Evolutionary conservation across 2,888 invertebrate species (phyloP), one percentile per base, ranked within the genome.

Genomic region (Chaetogeoica ovagalla): DNA sequence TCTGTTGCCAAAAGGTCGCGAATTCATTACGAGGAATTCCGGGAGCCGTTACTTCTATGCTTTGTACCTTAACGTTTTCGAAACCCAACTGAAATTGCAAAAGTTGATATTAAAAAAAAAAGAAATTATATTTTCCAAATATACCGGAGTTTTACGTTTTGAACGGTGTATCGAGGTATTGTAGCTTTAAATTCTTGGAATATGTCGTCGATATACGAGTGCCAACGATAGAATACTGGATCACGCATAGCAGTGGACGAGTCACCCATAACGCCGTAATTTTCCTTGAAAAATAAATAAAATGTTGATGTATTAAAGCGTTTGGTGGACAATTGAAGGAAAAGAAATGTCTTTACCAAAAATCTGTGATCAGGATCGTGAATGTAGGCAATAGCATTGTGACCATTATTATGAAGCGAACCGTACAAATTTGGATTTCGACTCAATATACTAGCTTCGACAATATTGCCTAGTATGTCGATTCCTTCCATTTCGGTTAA

Each of bases 221-320:
- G 95, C 93, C 93, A 94, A 85, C 93, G 91, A 87, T 94, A 95
- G 88, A 95, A 95, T 23, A 92, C 87, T 0, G 95, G 94, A 87
- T 95, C 95, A 2, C 95, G 88, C 94, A 95, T 94, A 0, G 94
- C 93, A 0, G 94, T 94, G 0, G 93, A 90, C 0, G 93, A 90
- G 85, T 94, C 94, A 0, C 94, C 94, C 90, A 95, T 94, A 48
- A 94, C 91, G 60, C 92, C 91, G 84, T 92, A 92, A 70, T 90
- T 90, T 87, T 95, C 94, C 91, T 94, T 30, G 85, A 43, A 65
- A 30, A 30, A 30, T 30, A 2, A 30, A 30, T 30, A 30, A 30
- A 30, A 4, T 30, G 30, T 30, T 30, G 4, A 15, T 11, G 19
- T 48, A 7, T 43, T 52, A 52, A 55, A 55, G 11, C 19, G 55